Evolutionary conservation across 2,797 vertebrate genomes (phyloP).

Genomic region (Parotocinclus haroldoi): DNA sequence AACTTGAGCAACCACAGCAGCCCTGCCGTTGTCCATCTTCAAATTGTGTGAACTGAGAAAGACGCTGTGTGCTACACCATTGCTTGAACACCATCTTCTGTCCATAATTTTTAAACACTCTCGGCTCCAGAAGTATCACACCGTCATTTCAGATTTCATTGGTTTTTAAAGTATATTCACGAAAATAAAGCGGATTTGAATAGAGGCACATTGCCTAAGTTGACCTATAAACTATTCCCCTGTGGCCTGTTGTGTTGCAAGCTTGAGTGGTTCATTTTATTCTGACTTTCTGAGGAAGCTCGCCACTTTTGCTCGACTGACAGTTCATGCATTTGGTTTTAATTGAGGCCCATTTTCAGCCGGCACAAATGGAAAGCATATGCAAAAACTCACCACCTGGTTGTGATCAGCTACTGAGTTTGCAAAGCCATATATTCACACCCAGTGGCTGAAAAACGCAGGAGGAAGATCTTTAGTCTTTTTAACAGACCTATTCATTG

Average conservation of each 20-base stretch:
- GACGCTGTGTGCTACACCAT: too few relatives aligned
- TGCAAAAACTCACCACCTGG: conserved; percentile 69
- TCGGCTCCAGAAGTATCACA: too few relatives aligned
- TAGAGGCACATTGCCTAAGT: too few relatives aligned
- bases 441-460: conserved; percentile 56
- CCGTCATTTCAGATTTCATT: too few relatives aligned
- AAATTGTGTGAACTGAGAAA: too few relatives aligned
- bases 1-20: too few relatives aligned
- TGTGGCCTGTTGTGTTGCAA: conserved; percentile 15
- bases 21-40: too few relatives aligned
- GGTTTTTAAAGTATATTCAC: too few relatives aligned
- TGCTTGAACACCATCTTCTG: too few relatives aligned
- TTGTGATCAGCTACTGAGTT: conserved; percentile 76
- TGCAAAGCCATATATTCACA: conserved; percentile 57
- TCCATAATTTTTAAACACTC: too few relatives aligned
- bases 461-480: conserved; percentile 28
- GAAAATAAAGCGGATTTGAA: too few relatives aligned
- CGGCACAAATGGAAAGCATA: conserved; percentile 74
- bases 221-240: neutral
- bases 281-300: conserved; percentile 65
- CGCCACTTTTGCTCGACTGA: conserved; percentile 68
- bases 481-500: conserved; percentile 23
- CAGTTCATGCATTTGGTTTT: conserved; percentile 76
- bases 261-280: conserved; percentile 59
- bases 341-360: conserved; percentile 76